Conservation (phyloP, 2,888 invertebrate species). For the Sepioteuthis lessoniana region DNA sequence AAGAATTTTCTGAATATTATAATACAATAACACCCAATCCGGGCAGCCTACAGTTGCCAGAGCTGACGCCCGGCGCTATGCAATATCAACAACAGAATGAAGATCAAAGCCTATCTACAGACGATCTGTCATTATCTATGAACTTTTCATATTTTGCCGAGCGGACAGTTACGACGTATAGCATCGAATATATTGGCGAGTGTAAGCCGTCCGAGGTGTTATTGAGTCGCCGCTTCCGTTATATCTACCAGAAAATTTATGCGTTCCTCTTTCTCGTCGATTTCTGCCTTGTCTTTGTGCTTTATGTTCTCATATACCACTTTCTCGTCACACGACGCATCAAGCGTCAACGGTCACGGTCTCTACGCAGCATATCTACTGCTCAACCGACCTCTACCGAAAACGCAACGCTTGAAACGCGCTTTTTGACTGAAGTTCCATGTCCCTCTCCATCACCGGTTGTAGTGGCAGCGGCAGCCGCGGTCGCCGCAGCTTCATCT, state of each 20-base stretch:
- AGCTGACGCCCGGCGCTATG: not conserved
- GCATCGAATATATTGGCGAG: conserved; percentile 51
- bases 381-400: conserved; percentile 49
- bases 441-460: not conserved
- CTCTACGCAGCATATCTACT: not conserved
- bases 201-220: conserved; percentile 57
- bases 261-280: conserved; percentile 62
- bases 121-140: not conserved
- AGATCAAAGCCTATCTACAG: not conserved
- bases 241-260: conserved; percentile 61
- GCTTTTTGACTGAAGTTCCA: conserved; percentile 53
- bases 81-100: not conserved
- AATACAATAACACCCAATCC: not conserved
- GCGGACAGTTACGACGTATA: not conserved
- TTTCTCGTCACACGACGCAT: conserved; percentile 63
- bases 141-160: not conserved
- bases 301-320: conserved; percentile 69
- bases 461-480: conserved; percentile 34
- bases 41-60: not conserved
- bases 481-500: conserved; percentile 34
- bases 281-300: conserved; percentile 62
- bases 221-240: conserved; percentile 55
- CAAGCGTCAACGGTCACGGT: conserved; percentile 49
- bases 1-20: not conserved
- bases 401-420: conserved; percentile 51